Percentiles rank a stretch among this genome's conserved stretches.
Conservation (phyloP, 1,140 invertebrate species). For the Agrypnia vestita region DNA sequence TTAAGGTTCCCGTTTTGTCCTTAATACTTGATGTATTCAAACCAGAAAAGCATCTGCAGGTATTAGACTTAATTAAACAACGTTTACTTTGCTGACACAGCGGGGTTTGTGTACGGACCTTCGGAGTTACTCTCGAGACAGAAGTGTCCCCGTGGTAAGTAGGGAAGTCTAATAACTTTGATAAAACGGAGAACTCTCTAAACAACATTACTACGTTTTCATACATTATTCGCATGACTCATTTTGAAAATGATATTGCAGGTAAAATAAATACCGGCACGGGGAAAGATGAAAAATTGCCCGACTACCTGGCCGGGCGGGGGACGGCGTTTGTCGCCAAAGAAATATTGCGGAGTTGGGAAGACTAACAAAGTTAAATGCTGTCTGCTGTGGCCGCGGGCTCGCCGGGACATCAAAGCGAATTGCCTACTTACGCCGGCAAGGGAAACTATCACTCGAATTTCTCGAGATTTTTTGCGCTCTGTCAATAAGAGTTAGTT, state of each 20-base stretch:
- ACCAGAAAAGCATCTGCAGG: too few relatives aligned
- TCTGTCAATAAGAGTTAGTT: constrained; percentile 14
- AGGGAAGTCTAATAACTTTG: background rate
- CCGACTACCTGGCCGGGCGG: constrained; percentile 1
- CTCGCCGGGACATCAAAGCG: constrained; percentile 39
- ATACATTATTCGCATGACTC: constrained; percentile 8
- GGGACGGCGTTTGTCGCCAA: constrained; percentile 15
- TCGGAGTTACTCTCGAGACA: background rate
- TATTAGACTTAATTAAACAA: too few relatives aligned
- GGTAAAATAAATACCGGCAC: constrained; percentile 41
- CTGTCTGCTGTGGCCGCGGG: constrained; percentile 28
- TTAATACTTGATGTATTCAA: too few relatives aligned
- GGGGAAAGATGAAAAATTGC: constrained; percentile 35
- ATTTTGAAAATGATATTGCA: constrained; percentile 12
- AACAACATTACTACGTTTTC: constrained; percentile 14
- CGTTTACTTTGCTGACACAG: too few relatives aligned
- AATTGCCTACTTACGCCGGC: constrained; percentile 16
- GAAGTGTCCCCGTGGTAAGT: background rate
- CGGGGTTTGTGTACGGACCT: too few relatives aligned
- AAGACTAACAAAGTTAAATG: constrained; percentile 49
- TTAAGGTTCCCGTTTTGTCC: too few relatives aligned
- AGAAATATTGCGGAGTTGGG: constrained; percentile 53
- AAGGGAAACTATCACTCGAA: constrained; percentile 36
- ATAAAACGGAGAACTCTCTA: background rate
- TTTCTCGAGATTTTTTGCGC: constrained; percentile 5